A percentile compares a stretch with the other conserved stretches of the same genome.
phyloP scores from a whole-genome alignment of 2,888 invertebrate species.

The Eupithecia abbreviata region DNA sequence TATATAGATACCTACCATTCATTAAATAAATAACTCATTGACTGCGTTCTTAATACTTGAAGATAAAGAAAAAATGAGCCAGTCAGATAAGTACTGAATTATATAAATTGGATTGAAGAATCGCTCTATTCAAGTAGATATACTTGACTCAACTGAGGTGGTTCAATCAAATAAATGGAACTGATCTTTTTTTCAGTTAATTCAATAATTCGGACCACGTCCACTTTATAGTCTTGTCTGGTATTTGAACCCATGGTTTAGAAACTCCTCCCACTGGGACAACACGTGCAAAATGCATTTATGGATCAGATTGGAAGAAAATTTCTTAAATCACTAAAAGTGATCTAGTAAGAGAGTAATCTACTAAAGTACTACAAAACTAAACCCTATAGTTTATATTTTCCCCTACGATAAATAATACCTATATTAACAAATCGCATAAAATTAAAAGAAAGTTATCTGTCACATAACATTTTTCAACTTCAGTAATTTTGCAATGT shows the following conservation, averaged over 20 bases:
- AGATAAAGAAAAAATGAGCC: background rate
- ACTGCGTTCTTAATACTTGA: background rate
- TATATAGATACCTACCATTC: background rate
- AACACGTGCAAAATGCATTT: background rate
- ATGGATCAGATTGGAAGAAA: background rate
- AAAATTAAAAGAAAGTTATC: no score
- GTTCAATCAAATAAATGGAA: background rate
- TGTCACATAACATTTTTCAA: no score
- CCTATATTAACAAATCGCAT: no score
- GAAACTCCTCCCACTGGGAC: background rate
- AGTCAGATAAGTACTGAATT: no score
- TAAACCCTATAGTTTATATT: no score
- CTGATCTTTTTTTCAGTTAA: background rate
- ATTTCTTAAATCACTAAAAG: no score
- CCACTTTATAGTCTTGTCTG: background rate
- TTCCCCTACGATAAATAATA: no score
- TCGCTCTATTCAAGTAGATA: no score
- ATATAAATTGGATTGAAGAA: no score
- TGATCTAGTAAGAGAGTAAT: no score
- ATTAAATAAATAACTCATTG: background rate
- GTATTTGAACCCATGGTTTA: background rate
- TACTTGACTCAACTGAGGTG: background rate
- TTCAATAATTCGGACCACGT: background rate
- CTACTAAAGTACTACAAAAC: no score
- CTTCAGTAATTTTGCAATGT: no score